Conservation (phyloP, 2,113 vertebrate species). For the Gnathonemus longibarbis region DNA sequence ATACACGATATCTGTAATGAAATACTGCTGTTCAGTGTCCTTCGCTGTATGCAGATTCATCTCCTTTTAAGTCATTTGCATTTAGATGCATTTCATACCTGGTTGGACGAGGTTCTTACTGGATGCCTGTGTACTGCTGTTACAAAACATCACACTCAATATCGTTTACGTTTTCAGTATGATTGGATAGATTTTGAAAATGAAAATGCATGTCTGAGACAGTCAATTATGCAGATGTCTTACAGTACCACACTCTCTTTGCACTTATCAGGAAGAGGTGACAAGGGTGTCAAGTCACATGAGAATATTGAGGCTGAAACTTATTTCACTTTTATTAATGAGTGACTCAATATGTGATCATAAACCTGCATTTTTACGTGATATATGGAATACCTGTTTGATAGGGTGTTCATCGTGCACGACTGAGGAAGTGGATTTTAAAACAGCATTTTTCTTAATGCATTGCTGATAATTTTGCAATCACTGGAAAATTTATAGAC, state of each 20-base stretch:
- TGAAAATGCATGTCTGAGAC: neutral
- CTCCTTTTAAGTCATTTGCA: constrained; percentile 14
- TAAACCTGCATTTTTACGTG: neutral
- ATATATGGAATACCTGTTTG: neutral
- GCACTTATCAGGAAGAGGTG: neutral
- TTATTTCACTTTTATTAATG: neutral
- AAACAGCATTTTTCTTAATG: neutral
- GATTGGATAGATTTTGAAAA: neutral
- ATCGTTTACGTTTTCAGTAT: neutral
- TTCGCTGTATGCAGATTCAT: neutral
- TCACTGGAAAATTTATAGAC: neutral
- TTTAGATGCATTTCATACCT: constrained; percentile 16
- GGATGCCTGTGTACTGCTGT: neutral
- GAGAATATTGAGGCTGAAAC: neutral
- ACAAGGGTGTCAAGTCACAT: neutral
- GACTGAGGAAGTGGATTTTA: neutral
- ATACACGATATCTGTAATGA: neutral
- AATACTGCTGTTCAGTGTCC: neutral
- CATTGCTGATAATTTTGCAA: neutral
- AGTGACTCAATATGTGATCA: neutral
- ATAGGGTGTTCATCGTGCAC: neutral
- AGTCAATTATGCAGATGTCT: neutral
- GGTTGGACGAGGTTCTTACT: neutral
- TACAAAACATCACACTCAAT: neutral
- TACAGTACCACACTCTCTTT: neutral